These are phyloP conservation scores for Atta colombica DNA, from an alignment of 1,140 invertebrate genomes.

Conservation along the genomic window DNA sequence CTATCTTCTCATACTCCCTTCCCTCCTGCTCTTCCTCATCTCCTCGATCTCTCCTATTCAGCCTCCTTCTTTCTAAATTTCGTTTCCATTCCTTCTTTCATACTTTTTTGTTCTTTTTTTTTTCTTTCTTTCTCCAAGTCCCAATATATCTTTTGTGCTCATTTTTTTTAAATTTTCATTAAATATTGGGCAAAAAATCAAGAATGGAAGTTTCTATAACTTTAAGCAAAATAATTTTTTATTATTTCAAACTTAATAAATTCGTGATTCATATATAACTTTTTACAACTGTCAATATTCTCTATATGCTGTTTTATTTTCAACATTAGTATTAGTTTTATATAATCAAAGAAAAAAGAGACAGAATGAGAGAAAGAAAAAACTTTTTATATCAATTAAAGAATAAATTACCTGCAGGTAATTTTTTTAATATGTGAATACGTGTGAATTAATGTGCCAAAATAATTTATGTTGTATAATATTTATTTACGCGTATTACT, in stretches of 20 bases:
- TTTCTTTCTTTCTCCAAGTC: background rate
- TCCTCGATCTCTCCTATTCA: constrained; percentile 56
- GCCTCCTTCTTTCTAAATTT: constrained; percentile 61
- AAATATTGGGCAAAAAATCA: constrained; percentile 22
- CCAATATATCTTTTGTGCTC: constrained; percentile 47
- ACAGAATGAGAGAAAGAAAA: background rate
- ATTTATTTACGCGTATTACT: constrained; percentile 3
- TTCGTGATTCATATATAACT: background rate
- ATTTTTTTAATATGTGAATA: background rate
- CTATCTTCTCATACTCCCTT: constrained; percentile 57
- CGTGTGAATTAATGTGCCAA: background rate
- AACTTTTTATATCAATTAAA: background rate
- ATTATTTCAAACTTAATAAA: background rate
- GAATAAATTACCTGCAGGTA: background rate
- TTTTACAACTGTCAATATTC: background rate
- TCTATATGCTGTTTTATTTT: background rate
- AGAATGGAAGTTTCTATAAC: constrained; percentile 49
- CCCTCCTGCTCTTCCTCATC: constrained; percentile 41
- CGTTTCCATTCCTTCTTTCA: constrained; percentile 37
- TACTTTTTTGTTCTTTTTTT: constrained; percentile 37
- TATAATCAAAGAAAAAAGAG: background rate
- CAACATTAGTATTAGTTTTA: background rate
- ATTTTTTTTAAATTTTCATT: constrained; percentile 78
- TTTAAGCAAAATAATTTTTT: background rate
- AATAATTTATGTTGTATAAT: constrained; percentile 17